phyloP scores from a whole-genome alignment of 2,888 invertebrate genomes.

The Flexamia atlantica region DNA sequence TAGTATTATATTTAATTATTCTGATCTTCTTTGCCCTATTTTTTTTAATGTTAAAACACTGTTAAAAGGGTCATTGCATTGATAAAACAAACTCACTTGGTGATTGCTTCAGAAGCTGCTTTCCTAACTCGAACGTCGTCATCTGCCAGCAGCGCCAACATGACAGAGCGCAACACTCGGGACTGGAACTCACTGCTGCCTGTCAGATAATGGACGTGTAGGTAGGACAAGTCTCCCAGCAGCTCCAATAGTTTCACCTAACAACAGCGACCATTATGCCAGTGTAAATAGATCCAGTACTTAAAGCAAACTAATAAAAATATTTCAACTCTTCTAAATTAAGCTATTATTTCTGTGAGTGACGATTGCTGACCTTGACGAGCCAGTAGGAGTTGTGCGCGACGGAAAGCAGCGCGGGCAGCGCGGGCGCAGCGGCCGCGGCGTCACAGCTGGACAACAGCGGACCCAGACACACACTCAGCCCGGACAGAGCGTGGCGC shows the following conservation, averaged over 20 bases:
- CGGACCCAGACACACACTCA: conserved; percentile 79
- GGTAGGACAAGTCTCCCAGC: conserved; percentile 79
- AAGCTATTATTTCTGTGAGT: too few species aligned
- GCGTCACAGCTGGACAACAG: conserved; percentile 82
- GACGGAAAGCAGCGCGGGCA: conserved; percentile 81
- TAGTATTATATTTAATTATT: too few species aligned
- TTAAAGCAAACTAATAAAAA: too few species aligned
- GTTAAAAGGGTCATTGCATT: too few species aligned
- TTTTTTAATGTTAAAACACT: too few species aligned
- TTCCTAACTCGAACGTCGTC: conserved; percentile 87
- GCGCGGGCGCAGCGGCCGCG: conserved; percentile 77
- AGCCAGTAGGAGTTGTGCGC: conserved; percentile 90
- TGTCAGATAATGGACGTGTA: conserved; percentile 78
- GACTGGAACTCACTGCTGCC: conserved; percentile 78
- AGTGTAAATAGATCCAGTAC: too few species aligned
- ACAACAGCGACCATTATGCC: conserved; percentile 60
- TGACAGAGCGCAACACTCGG: conserved; percentile 78
- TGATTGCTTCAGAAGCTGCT: conserved; percentile 83
- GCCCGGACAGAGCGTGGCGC: conserved; percentile 82
- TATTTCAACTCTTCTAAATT: too few species aligned
- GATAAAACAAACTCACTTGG: conserved; percentile 75
- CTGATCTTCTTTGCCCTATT: too few species aligned
- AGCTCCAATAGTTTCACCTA: conserved; percentile 83
- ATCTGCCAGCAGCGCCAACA: conserved; percentile 83
- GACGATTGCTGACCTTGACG: too few species aligned